Evolutionary conservation across 2,888 invertebrate genomes (phyloP), one percentile per base, ranked within the genome.

Genomic region (Neoscelio sp.): DNA sequence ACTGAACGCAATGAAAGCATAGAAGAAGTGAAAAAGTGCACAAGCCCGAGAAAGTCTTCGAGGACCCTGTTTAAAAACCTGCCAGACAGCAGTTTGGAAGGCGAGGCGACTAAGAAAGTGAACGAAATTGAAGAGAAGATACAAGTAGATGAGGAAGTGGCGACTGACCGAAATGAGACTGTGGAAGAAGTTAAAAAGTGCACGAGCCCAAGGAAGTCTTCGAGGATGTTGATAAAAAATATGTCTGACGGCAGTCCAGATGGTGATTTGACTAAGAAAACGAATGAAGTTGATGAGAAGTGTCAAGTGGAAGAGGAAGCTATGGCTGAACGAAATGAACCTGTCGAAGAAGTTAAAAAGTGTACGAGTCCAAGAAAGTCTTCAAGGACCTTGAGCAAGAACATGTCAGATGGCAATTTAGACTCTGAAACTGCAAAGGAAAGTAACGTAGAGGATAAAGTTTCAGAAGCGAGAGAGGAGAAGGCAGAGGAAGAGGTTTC

Each of bases 1-100:
- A n/a, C n/a, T n/a, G n/a, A n/a, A n/a, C n/a, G n/a, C n/a, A n/a
- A n/a, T n/a, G n/a, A n/a, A n/a, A n/a, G n/a, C n/a, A n/a, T n/a
- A n/a, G n/a, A 86, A 87, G 3, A 85, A 86, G 46, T 84, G 85
- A 8, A 83, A 81, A 42, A 83, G 77, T 15, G 79, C 87, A 82
- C 28, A 85, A 82, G 17, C 86, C 88, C 15, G 83, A 85, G 44
- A 82, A 85, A 0, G 87, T 87, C 2, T 84, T 76, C 60, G 76
- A 87, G 13, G 89, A 88, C 81, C 85, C 89, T 42, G 86, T 90
- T 82, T 90, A 90, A 60, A 90, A 87, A 82, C 88, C 90, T 80
- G 90, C 90, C n/a, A n/a, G n/a, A n/a, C n/a, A n/a, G n/a, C n/a
- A n/a, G n/a, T n/a, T n/a, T n/a, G n/a, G n/a, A 0, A 62, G 28